Evolutionary conservation across 2,888 invertebrate species (phyloP), one percentile per base, ranked within the genome.

Genomic region (Drosophila aldrichi): DNA sequence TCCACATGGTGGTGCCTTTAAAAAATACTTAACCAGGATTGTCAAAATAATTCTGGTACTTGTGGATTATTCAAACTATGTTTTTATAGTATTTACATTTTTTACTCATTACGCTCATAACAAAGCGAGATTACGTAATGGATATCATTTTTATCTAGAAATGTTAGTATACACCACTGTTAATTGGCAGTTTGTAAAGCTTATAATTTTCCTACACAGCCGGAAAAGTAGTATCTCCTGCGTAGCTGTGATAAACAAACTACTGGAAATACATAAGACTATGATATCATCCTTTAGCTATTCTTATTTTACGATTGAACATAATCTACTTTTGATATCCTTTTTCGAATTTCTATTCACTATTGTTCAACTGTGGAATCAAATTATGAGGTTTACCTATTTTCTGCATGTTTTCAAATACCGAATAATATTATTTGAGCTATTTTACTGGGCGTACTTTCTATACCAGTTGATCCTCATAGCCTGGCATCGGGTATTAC

Each of bases 391-490:
- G 3, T 3, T 3, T 0, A 6, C 0, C 8, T 9, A 8, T n/a
- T n/a, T n/a, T 0, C 5, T 22, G 0, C 9, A 0, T 40, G 22
- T 25, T 0, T 38, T 9, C 14, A 4, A 18, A 0, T 64, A 65
- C 22, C 29, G 22, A 1, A n/a, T 46, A 12, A 1, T 38, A 0
- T 18, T 65, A 10, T 65, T 65, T 1, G 65, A 65, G n/a, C 8
- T 54, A 0, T 32, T 65, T 22, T 65, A 61, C 18, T 60, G 60
- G 43, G 14, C 32, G 2, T 46, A 52, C 7, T 38, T 52, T n/a
- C 36, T 44, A 2, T 61, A 61, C 18, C 62, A 52, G 18, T 9
- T 64, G n/a, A 20, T 60, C 0, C 20, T 64, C 3, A 64, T 65
- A 9, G 6, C 51, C 4, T 65, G 64, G 64, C 64, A 65, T 3